Evolutionary conservation across 2,113 vertebrate genomes (phyloP), one percentile per base, ranked within the genome.

Genomic region (Pluvianellus socialis): DNA sequence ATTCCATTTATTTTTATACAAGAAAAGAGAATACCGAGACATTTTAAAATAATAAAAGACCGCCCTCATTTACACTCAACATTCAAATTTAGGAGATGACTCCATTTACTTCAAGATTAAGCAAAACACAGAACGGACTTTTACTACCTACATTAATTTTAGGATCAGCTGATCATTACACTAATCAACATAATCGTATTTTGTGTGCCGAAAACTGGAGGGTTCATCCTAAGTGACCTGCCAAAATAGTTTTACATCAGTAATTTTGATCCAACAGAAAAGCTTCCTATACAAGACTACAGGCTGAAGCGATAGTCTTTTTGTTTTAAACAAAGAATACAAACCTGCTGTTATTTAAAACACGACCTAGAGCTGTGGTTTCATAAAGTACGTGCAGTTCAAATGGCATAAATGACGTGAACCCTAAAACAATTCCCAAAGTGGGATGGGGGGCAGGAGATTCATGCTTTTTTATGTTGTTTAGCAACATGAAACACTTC

Each of bases 401-500:
- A 77, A 71, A 68, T 27, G 49, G n/a, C 71, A 83, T 7, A 72
- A 83, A 86, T 26, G 33, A 88, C 24, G 26, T 58, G 38, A 94
- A 80, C 14, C 42, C 59, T 73, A 77, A 70, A 79, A 56, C 23
- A 80, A 33, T 32, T 79, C 62, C 49, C 45, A 61, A 21, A 42
- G 14, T 2, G 21, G 8, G 12, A 1, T 6, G 9, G 3, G 8
- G 12, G 16, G 10, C 17, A 52, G 35, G 22, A 72, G 33, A 52
- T 5, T 6, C 52, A 27, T n/a, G 22, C 12, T 16, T 35, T 79
- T 79, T 67, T n/a, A 33, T 44, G 27, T 59, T 96, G 90, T 38
- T 96, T 44, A 97, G 86, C 92, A 96, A 97, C 89, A 94, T 95
- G 62, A 96, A 98, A 97, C 92, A 28, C 58, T 94, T 79, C 1